These are phyloP conservation scores for Dioctria linearis DNA, from an alignment of 2,888 invertebrate genomes.

Conservation along the genomic window DNA sequence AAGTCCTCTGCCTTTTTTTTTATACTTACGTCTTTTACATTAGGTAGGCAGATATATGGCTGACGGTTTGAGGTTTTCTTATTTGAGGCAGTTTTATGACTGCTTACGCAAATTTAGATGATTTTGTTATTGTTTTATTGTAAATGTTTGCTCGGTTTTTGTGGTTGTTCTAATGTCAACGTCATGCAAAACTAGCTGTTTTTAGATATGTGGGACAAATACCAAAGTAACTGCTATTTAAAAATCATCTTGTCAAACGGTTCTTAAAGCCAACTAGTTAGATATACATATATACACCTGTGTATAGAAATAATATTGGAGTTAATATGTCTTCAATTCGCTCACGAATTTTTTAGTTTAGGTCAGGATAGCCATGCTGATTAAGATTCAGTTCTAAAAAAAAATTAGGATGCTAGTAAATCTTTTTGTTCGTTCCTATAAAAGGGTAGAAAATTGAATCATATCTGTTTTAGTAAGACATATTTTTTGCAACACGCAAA, in stretches of 20 bases:
- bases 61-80: conserved; percentile 43
- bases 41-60: neutral
- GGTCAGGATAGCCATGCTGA: too few species aligned
- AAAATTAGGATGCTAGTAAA: too few species aligned
- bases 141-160: neutral
- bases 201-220: neutral
- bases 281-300: too few species aligned
- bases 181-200: neutral
- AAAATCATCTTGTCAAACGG: neutral
- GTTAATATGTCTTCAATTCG: too few species aligned
- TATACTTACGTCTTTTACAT: neutral
- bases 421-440: too few species aligned
- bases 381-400: too few species aligned
- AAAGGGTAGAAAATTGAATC: too few species aligned
- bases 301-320: too few species aligned
- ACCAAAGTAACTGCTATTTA: neutral
- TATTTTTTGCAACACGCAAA: too few species aligned
- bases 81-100: conserved; percentile 20
- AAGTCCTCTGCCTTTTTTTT: conserved; percentile 15
- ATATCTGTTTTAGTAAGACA: too few species aligned
- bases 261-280: too few species aligned
- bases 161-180: neutral
- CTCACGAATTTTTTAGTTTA: too few species aligned
- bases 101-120: conserved; percentile 12
- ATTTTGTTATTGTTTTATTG: neutral